A percentile compares a stretch with the other conserved stretches of the same genome.
These are phyloP conservation scores for Thryonomys swinderianus DNA, from an alignment of 2,113 vertebrate species.

Conservation along the genomic window DNA sequence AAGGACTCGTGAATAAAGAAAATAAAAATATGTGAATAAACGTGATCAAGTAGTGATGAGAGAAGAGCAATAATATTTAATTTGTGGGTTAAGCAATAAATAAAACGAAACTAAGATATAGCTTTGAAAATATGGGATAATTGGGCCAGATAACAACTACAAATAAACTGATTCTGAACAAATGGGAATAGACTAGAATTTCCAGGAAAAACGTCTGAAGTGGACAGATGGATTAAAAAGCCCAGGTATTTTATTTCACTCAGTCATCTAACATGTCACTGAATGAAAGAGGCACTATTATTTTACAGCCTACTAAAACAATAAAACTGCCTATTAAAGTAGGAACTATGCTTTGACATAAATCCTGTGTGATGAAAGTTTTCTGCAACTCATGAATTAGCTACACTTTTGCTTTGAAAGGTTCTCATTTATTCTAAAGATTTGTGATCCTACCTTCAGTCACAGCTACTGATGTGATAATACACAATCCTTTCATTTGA, in stretches of 20 bases:
- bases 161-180: background rate
- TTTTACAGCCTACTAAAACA: background rate
- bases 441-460: background rate
- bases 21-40: background rate
- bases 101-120: background rate
- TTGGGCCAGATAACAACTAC: background rate
- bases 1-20: background rate
- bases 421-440: constrained; percentile 2
- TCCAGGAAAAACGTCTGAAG: background rate
- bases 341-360: background rate
- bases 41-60: background rate
- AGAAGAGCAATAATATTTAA: background rate
- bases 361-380: background rate
- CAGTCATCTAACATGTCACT: background rate
- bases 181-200: background rate
- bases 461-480: background rate
- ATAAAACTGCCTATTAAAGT: background rate
- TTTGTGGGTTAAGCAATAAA: background rate
- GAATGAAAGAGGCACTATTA: background rate
- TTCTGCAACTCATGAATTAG: constrained; percentile 6
- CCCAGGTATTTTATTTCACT: background rate
- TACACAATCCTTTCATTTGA: background rate
- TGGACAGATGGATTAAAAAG: background rate
- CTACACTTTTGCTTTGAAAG: background rate
- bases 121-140: background rate